These are phyloP conservation scores for Perdita meconis DNA, from an alignment of 2,888 invertebrate species.

Conservation along the genomic window DNA sequence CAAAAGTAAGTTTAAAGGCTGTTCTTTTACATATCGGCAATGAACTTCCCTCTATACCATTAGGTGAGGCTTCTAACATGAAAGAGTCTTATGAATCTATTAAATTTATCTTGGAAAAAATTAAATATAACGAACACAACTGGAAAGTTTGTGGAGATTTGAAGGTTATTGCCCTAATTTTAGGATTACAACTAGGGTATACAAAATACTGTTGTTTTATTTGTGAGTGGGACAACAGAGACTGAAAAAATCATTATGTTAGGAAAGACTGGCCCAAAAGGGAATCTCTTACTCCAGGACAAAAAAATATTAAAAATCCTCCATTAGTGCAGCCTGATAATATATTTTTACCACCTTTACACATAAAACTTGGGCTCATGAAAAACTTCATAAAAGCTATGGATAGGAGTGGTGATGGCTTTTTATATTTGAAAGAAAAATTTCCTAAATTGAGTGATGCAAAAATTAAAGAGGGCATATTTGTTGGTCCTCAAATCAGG, in stretches of 20 bases:
- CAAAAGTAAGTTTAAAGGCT: background rate
- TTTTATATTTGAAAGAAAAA: constrained; percentile 13
- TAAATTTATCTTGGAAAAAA: background rate
- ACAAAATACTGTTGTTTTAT: background rate
- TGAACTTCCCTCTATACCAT: background rate
- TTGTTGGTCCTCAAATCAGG: constrained; percentile 19
- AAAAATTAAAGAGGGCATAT: constrained; percentile 29
- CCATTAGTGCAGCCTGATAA: background rate
- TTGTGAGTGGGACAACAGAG: constrained; percentile 4
- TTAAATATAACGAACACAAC: background rate
- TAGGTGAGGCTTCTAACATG: background rate
- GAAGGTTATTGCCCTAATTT: background rate
- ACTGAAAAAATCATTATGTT: background rate
- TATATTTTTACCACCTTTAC: constrained; percentile 13
- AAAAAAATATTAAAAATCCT: background rate
- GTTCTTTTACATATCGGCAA: constrained; percentile 4
- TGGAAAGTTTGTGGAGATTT: constrained; percentile 7
- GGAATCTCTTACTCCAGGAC: background rate
- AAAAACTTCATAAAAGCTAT: constrained; percentile 22
- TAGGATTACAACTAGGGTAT: background rate
- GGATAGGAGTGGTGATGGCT: background rate
- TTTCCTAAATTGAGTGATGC: constrained; percentile 15
- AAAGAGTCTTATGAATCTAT: constrained; percentile 1
- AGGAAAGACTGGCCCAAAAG: background rate
- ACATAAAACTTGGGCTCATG: constrained; percentile 14